phyloP scores from a whole-genome alignment of 1,140 invertebrate species.

The Pseudomyrmex gracilis region DNA sequence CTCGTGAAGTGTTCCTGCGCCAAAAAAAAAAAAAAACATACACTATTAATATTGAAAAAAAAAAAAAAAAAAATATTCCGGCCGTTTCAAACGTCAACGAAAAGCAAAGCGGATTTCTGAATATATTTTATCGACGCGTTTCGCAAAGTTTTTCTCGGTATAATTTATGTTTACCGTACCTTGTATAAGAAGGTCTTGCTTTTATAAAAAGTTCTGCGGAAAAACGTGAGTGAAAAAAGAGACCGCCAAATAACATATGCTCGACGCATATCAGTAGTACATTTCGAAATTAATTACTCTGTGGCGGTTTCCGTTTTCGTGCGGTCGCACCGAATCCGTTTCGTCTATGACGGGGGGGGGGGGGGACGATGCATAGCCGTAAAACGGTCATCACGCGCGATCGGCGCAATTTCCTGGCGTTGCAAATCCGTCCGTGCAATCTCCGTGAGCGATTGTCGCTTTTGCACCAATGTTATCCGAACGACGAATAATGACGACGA shows the following conservation, averaged over 20 bases:
- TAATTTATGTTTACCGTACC: neutral
- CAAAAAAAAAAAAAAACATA: neutral
- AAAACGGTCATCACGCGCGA: neutral
- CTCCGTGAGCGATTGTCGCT: slow-evolving; percentile 10
- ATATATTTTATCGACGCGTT: neutral
- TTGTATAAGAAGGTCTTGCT: neutral
- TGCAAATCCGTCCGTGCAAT: neutral
- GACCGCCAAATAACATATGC: neutral
- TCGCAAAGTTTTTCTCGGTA: neutral
- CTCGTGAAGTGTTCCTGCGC: neutral
- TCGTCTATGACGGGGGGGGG: neutral
- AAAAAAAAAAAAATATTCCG: neutral
- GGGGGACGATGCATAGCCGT: neutral
- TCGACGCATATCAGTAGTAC: neutral
- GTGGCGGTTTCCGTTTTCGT: neutral
- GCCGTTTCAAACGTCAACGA: neutral
- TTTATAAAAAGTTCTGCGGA: neutral
- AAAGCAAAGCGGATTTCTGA: neutral
- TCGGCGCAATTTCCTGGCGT: slow-evolving; percentile 26
- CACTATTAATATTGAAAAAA: neutral
- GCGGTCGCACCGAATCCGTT: neutral
- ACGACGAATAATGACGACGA: neutral
- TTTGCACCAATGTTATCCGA: neutral
- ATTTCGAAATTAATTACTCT: neutral
- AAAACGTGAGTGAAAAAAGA: neutral